phyloP scores from a whole-genome alignment of 1,140 invertebrate genomes.

The Lepidurus apus region DNA sequence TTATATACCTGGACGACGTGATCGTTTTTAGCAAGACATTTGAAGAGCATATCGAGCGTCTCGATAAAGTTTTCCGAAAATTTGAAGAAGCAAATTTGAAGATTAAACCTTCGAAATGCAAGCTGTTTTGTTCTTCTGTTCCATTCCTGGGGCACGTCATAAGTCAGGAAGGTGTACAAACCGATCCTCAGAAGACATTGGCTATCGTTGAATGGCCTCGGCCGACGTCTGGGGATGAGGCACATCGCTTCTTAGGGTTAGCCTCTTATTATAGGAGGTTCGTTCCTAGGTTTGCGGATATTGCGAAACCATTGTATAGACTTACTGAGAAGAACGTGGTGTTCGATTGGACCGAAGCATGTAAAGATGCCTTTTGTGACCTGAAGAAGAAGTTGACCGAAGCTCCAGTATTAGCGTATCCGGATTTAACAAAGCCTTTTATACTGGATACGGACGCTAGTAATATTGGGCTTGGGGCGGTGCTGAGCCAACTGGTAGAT shows the following conservation, averaged over 20 bases:
- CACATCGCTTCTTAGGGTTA: conserved; percentile 31
- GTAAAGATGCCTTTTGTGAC: background rate
- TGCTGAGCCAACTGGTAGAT: conserved; percentile 41
- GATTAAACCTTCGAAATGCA: conserved; percentile 7
- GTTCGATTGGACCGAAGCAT: conserved; percentile 7
- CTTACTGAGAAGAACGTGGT: conserved; percentile 8
- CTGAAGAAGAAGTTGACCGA: background rate
- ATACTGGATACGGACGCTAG: conserved; percentile 33
- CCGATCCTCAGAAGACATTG: conserved; percentile 41
- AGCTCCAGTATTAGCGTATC: conserved; percentile 38
- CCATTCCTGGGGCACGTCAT: conserved; percentile 43
- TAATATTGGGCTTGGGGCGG: conserved; percentile 38
- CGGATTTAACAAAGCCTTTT: conserved; percentile 43
- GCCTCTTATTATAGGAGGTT: conserved; percentile 36
- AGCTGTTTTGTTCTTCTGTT: background rate
- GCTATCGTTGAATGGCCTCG: conserved; percentile 37
- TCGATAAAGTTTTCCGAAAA: conserved; percentile 25
- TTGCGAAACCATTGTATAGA: background rate
- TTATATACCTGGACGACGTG: conserved; percentile 37
- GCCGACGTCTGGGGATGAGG: conserved; percentile 5
- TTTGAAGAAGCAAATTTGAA: background rate
- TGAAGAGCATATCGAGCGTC: conserved; percentile 33
- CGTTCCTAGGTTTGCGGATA: background rate
- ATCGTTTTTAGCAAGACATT: conserved; percentile 30
- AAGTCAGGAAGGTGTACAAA: conserved; percentile 39